Evolutionary conservation across 2,797 vertebrate genomes (phyloP), one percentile per base, ranked within the genome.

Genomic region (Anomalospiza imberbis): DNA sequence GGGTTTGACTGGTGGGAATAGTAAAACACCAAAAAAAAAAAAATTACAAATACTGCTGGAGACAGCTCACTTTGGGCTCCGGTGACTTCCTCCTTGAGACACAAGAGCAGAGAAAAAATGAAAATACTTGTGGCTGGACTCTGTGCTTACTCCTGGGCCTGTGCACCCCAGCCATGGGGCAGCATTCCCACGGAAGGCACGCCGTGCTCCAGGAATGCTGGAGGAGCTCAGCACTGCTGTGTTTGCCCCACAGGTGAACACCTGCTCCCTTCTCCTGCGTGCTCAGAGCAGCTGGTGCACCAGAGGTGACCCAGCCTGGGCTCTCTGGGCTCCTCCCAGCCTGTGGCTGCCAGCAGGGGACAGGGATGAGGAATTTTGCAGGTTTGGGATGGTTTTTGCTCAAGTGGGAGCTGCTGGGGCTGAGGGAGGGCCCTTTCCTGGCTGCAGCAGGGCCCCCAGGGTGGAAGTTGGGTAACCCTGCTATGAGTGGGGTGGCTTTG

Each of bases 391-490:
- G 12, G 61, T 13, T 47, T 54, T 53, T 31, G 14, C 14, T 20
- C 0, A 1, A 1, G 1, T 31, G 68, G 48, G 48, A 71, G 55
- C 38, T 67, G 45, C 32, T 2, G 54, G 67, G 32, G 32, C 34
- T 3, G 22, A 28, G 75, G 28, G 24, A 21, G 60, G 34, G 62
- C 48, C 14, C 50, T 2, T 14, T 51, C 55, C 54, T 54, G 74
- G 73, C 57, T 25, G 32, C 50, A 20, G 11, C 54, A 18, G 60
- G 60, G 60, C 40, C 0, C 0, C 2, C 32, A 57, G 3, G 53
- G 85, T 91, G 90, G 93, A 89, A 95, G 54, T 95, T 96, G 95
- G 85, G 95, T 73, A 95, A 94, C 29, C 5, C 10, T 2, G 20
- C 17, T 2, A 42, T 0, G 4, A 55, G 70, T 0, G 1, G 58